Evolutionary conservation across 2,113 vertebrate species (phyloP), one percentile per base, ranked within the genome.

Genomic region (Tragulus kanchil): DNA sequence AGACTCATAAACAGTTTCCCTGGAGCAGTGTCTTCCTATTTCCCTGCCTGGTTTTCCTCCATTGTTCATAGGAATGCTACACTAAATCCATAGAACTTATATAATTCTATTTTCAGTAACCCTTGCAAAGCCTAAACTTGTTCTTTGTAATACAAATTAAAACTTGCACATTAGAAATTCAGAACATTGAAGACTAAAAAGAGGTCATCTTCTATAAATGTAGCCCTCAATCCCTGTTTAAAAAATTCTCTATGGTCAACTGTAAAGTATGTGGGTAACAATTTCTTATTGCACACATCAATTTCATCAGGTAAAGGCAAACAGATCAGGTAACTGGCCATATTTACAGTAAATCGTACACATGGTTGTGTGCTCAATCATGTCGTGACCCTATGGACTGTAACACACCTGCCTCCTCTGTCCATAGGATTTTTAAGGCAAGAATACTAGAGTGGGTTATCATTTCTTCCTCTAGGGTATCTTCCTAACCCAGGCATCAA

Each of bases 331-430:
- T 10, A 56, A 82, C 8, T 73, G 21, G 2, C 1, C 28, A 52
- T 78, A 65, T 91, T 78, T 28, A 31, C 94, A 92, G 77, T 59
- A 89, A 91, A 28, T 85, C 28, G 77, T 65, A 28, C 3, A 88
- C 69, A 45, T 25, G 25, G 1, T 0, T 45, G 21, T 0, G 1
- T 73, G 69, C 3, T 23, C 11, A 73, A 36, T 73, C 36, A 73
- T 21, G 25, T 45, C 19, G 21, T 3, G 45, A 45, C 69, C 36
- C 69, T 45, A 45, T 73, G 25, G 25, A 45, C 69, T 13, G 5
- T 45, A 73, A 36, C 69, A 36, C 11, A 25, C 36, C 23, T 45
- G 5, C 45, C 36, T 73, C 69, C 69, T 45, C 21, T 45, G 36
- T 6, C 36, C 10, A 71, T 71, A 10, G 19, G 36, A 45, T 71